phyloP scores from a whole-genome alignment of 2,888 invertebrate species.

The Chrysotoxum bicinctum region DNA sequence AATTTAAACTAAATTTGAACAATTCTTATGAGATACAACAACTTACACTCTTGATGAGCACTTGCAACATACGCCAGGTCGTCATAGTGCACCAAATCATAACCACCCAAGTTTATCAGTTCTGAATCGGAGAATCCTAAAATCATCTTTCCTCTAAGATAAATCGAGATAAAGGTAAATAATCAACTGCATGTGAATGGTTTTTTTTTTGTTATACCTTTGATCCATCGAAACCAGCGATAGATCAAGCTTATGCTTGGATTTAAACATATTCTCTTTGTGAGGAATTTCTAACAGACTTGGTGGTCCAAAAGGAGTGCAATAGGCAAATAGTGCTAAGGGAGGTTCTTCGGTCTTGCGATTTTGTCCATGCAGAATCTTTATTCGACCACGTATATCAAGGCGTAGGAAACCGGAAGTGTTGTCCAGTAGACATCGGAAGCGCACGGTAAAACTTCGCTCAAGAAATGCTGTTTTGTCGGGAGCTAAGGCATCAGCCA shows the following conservation, averaged over 20 bases:
- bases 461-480: slow-evolving; percentile 95
- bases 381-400: slow-evolving; percentile 98
- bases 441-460: slow-evolving; percentile 98
- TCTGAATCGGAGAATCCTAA: slow-evolving; percentile 96
- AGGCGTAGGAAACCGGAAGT: slow-evolving; percentile 99
- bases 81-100: slow-evolving; percentile 98
- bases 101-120: slow-evolving; percentile 96
- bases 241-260: slow-evolving; percentile 98
- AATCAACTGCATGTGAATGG: background rate
- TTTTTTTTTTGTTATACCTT: slow-evolving; percentile 86
- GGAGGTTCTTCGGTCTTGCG: slow-evolving; percentile 96
- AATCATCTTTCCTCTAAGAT: slow-evolving; percentile 93
- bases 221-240: slow-evolving; percentile 98
- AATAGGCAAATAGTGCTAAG: slow-evolving; percentile 96
- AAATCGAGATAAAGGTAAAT: background rate
- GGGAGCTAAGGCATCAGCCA: slow-evolving; percentile 94
- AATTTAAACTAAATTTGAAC: background rate
- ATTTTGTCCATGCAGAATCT: slow-evolving; percentile 98
- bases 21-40: slow-evolving; percentile 77
- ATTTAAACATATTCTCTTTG: slow-evolving; percentile 99
- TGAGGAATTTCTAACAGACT: slow-evolving; percentile 98
- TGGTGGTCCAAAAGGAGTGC: slow-evolving; percentile 99
- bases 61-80: slow-evolving; percentile 98
- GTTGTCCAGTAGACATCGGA: slow-evolving; percentile 99
- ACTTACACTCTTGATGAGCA: slow-evolving; percentile 99